Percentiles rank a stretch among this genome's conserved stretches.
Evolutionary conservation across 2,113 vertebrate species (phyloP).

Genomic region (Myiozetetes cayanensis): DNA sequence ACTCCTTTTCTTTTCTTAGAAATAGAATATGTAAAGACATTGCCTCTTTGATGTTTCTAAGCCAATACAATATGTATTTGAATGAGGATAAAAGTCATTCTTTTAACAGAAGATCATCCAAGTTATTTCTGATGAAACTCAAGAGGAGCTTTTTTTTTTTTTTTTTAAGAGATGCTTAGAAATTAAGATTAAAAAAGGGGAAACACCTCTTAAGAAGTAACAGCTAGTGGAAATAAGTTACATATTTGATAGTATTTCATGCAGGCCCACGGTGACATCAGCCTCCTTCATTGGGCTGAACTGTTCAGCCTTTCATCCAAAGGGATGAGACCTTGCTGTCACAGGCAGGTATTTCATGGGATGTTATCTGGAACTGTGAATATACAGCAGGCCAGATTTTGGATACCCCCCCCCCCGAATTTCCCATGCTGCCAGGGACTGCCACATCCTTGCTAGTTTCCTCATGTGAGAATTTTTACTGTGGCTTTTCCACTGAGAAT

Average conservation of each 20-base stretch:
- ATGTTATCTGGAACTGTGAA: background rate
- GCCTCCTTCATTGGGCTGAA: background rate
- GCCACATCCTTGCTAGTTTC: rapidly evolving
- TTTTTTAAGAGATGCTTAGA: background rate
- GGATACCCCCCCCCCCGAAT: background rate
- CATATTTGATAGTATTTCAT: background rate
- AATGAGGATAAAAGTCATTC: conserved; percentile 74
- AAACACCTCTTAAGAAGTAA: background rate
- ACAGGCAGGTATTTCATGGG: background rate
- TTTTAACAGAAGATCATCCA: conserved; percentile 66
- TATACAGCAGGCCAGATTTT: background rate
- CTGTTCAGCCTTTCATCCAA: background rate
- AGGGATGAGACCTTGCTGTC: background rate
- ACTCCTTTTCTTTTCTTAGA: conserved; percentile 73
- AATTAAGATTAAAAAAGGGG: background rate
- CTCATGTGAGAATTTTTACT: background rate
- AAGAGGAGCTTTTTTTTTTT: background rate
- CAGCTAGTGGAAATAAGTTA: background rate
- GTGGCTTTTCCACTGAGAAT: background rate
- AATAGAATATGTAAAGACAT: conserved; percentile 80
- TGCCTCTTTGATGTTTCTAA: conserved; percentile 79
- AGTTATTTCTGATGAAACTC: conserved; percentile 65
- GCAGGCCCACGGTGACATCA: background rate
- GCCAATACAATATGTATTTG: conserved; percentile 82
- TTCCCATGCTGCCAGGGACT: background rate